Evolutionary conservation across 2,888 invertebrate species (phyloP).

Genomic region (Dryobota labecula): DNA sequence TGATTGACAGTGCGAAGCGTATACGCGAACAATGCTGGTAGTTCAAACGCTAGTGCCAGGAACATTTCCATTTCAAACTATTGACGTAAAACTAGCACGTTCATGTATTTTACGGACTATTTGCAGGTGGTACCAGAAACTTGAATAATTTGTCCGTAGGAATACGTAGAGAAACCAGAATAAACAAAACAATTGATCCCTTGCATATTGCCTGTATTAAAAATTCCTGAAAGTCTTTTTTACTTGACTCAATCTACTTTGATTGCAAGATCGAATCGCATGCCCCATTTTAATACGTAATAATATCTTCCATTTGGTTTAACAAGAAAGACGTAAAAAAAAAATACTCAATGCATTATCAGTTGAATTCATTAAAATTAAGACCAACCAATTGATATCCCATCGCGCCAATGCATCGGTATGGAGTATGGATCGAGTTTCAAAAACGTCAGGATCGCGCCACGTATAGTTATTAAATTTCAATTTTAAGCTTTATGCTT

Average conservation of each 20-base stretch:
- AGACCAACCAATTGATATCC: constrained; percentile 43
- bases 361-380: constrained; percentile 6
- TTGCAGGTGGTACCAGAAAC: background rate
- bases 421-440: constrained; percentile 41
- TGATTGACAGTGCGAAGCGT: constrained; percentile 71
- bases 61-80: constrained; percentile 12
- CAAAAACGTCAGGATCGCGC: constrained; percentile 58
- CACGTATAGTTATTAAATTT: constrained; percentile 79
- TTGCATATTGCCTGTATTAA: background rate
- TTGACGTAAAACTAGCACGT: background rate
- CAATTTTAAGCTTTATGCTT: constrained; percentile 84
- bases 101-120: background rate
- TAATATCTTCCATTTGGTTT: background rate
- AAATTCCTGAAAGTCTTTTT: background rate
- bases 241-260: background rate
- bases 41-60: constrained; percentile 21
- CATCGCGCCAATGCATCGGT: constrained; percentile 33
- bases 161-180: background rate
- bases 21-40: constrained; percentile 50
- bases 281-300: background rate
- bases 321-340: background rate
- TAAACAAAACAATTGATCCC: background rate
- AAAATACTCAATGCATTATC: background rate
- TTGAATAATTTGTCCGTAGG: background rate
- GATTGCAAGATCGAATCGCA: background rate